Percentiles rank a stretch among this genome's conserved stretches.
Evolutionary conservation across 2,113 vertebrate genomes (phyloP).

Genomic region (Reinhardtius hippoglossoides): DNA sequence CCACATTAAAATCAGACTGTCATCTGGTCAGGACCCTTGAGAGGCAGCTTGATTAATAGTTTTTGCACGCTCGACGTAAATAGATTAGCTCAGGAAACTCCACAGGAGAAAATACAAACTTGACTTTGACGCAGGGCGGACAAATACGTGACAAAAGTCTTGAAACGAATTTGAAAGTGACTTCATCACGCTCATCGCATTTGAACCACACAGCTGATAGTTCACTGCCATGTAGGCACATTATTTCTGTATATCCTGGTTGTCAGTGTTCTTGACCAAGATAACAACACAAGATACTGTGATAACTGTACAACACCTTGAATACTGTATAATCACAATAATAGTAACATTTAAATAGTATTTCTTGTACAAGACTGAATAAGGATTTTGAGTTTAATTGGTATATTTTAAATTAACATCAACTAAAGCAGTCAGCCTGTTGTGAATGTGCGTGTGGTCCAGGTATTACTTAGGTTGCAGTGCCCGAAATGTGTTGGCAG

Average conservation of each 20-base stretch:
- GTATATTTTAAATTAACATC: not conserved
- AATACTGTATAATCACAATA: not conserved
- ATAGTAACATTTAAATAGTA: no score
- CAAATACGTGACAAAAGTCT: slow-evolving; percentile 60
- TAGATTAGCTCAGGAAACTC: not conserved
- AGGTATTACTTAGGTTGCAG: not conserved
- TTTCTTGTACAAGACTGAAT: not conserved
- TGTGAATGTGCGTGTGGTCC: not conserved
- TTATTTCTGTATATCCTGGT: not conserved
- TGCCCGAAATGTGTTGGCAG: not conserved
- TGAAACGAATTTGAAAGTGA: slow-evolving; percentile 44
- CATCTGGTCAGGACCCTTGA: slow-evolving; percentile 11
- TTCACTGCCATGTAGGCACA: slow-evolving; percentile 12
- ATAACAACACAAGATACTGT: not conserved
- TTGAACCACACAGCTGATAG: slow-evolving; percentile 30
- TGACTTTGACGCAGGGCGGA: slow-evolving; percentile 23
- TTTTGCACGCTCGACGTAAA: not conserved
- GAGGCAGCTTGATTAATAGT: slow-evolving; percentile 7
- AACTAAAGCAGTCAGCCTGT: not conserved
- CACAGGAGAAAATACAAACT: slow-evolving; percentile 43
- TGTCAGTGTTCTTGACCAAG: slow-evolving; percentile 10
- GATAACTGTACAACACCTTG: not conserved
- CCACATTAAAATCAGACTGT: slow-evolving; percentile 31
- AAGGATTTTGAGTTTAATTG: not conserved
- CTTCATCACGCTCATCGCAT: slow-evolving; percentile 11